phyloP scores from a whole-genome alignment of 2,888 invertebrate species.

The Suillia variegata region DNA sequence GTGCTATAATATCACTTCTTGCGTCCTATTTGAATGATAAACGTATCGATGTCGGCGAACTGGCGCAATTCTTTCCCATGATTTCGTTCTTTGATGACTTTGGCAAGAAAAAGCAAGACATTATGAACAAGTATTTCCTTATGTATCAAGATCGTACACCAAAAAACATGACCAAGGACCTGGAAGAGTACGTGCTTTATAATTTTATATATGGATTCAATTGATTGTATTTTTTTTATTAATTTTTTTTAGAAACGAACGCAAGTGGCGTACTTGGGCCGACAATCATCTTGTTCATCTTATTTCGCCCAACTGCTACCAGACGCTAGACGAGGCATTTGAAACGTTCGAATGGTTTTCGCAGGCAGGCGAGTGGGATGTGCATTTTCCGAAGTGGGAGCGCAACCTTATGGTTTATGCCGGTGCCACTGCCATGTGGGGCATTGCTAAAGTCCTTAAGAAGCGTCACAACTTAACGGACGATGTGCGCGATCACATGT shows the following conservation, averaged over 20 bases:
- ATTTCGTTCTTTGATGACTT: constrained; percentile 71
- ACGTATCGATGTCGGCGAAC: constrained; percentile 67
- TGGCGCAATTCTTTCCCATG: constrained; percentile 78
- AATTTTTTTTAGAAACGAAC: constrained; percentile 76
- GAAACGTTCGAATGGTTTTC: constrained; percentile 96
- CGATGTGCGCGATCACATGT: constrained; percentile 87
- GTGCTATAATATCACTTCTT: constrained; percentile 88
- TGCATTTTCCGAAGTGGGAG: constrained; percentile 86
- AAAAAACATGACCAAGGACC: constrained; percentile 63
- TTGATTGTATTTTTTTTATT: too few species aligned
- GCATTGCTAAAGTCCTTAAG: constrained; percentile 87
- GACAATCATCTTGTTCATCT: constrained; percentile 90
- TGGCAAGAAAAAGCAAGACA: constrained; percentile 73
- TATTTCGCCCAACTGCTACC: constrained; percentile 95
- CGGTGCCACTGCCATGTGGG: constrained; percentile 93
- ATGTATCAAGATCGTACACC: constrained; percentile 74
- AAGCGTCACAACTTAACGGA: constrained; percentile 83
- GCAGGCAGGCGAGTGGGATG: constrained; percentile 88
- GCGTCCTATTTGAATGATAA: constrained; percentile 75
- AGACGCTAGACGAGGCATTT: constrained; percentile 81
- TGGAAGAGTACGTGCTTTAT: constrained; percentile 65
- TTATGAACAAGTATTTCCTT: constrained; percentile 86
- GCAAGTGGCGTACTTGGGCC: constrained; percentile 95
- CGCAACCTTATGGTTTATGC: constrained; percentile 85
- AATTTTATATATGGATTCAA: neutral